phyloP scores from a whole-genome alignment of 2,888 invertebrate species.

The Drosophila percnosoma region DNA sequence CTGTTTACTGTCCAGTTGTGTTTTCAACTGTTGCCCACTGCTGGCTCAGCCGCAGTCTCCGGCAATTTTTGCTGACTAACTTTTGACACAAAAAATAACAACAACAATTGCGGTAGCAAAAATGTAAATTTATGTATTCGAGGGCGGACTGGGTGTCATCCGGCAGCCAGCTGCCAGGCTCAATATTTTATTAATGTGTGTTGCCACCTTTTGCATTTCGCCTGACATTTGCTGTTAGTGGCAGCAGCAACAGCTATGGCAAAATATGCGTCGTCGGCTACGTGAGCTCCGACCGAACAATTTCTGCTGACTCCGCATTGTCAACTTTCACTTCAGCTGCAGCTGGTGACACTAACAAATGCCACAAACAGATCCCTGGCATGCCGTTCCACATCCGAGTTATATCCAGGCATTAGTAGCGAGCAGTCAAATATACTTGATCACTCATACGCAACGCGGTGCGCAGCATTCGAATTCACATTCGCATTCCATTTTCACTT shows the following conservation, averaged over 20 bases:
- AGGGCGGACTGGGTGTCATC: slow-evolving; percentile 9
- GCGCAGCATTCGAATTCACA: slow-evolving; percentile 26
- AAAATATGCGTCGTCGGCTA: slow-evolving; percentile 54
- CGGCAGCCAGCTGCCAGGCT: slow-evolving; percentile 46
- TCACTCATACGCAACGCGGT: slow-evolving; percentile 75
- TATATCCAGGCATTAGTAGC: slow-evolving; percentile 65
- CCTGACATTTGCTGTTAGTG: slow-evolving; percentile 65
- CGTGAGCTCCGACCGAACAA: slow-evolving; percentile 64
- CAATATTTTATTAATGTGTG: slow-evolving; percentile 76
- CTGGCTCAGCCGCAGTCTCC: not conserved
- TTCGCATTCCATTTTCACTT: slow-evolving; percentile 62
- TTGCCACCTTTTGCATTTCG: slow-evolving; percentile 68
- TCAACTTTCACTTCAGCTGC: slow-evolving; percentile 80
- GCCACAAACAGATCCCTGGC: not conserved
- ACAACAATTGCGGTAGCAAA: slow-evolving; percentile 21
- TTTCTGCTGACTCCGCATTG: slow-evolving; percentile 75
- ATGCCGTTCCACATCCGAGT: slow-evolving; percentile 11
- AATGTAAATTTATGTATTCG: slow-evolving; percentile 73
- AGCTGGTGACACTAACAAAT: slow-evolving; percentile 59
- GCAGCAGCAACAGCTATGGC: slow-evolving; percentile 40
- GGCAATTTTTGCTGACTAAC: slow-evolving; percentile 75
- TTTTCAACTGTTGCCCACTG: not conserved
- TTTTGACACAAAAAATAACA: slow-evolving; percentile 44
- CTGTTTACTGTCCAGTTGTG: slow-evolving; percentile 42
- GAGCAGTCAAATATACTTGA: slow-evolving; percentile 73